Conservation (phyloP, 2,113 vertebrate genomes). For the Zapornia atra region DNA sequence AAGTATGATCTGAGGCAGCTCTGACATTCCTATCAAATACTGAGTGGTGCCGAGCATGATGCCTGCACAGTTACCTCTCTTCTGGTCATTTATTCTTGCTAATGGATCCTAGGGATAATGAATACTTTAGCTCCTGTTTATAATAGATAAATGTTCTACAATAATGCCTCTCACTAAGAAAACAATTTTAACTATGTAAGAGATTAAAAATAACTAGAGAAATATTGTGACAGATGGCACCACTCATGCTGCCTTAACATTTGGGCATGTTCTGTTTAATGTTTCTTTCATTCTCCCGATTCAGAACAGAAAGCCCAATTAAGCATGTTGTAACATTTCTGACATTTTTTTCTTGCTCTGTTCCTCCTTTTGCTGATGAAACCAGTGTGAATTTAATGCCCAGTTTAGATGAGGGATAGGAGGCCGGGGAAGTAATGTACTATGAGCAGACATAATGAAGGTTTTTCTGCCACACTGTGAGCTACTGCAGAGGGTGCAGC, state of each 20-base stretch:
- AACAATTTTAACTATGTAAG: slow-evolving; percentile 68
- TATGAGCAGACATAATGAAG: background rate
- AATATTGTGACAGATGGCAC: slow-evolving; percentile 78
- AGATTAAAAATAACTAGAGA: slow-evolving; percentile 74
- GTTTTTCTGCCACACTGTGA: background rate
- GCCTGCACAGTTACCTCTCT: background rate
- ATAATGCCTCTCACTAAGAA: slow-evolving; percentile 55
- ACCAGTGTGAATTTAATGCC: background rate
- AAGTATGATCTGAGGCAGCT: background rate
- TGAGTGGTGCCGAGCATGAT: background rate
- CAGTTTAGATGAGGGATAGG: background rate
- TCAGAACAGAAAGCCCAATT: slow-evolving; percentile 72
- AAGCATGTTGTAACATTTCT: slow-evolving; percentile 37
- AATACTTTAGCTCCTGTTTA: slow-evolving; percentile 33
- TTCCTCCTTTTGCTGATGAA: slow-evolving; percentile 15
- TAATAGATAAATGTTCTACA: slow-evolving; percentile 50
- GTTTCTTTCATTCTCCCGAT: slow-evolving; percentile 54
- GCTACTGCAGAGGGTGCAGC: background rate
- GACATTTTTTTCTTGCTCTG: slow-evolving; percentile 33
- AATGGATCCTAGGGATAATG: background rate
- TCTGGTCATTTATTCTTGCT: background rate
- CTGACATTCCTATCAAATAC: background rate
- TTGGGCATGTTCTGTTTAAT: slow-evolving; percentile 67
- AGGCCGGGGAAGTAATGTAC: background rate
- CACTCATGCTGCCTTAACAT: slow-evolving; percentile 68